These are phyloP conservation scores for Setipinna tenuifilis DNA, from an alignment of 2,797 vertebrate species.

Conservation along the genomic window DNA sequence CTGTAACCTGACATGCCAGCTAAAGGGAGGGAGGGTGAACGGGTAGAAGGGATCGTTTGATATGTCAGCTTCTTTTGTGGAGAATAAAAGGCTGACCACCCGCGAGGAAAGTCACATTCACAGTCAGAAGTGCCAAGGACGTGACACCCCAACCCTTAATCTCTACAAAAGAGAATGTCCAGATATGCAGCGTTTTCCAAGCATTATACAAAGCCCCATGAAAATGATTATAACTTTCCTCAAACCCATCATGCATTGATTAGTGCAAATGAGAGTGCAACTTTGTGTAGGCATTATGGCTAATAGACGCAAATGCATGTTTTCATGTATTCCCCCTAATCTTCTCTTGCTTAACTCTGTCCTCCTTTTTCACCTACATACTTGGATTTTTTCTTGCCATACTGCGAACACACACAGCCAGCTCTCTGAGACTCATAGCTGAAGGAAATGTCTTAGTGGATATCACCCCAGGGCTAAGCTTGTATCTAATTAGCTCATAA, in stretches of 20 bases:
- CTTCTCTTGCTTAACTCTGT: background rate
- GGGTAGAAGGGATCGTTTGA: background rate
- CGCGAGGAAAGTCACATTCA: background rate
- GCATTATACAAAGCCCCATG: background rate
- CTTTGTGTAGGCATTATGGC: background rate
- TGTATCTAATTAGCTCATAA: slow-evolving; percentile 33
- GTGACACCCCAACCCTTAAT: background rate
- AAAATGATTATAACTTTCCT: background rate
- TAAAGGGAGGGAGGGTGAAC: background rate
- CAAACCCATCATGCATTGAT: background rate
- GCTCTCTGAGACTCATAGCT: slow-evolving; percentile 27
- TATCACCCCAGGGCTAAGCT: slow-evolving; percentile 7
- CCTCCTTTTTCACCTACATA: background rate
- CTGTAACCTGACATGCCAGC: slow-evolving; percentile 1
- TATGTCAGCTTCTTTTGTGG: background rate
- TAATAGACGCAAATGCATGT: background rate
- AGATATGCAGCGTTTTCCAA: background rate
- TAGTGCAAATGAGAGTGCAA: background rate
- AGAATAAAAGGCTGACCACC: slow-evolving; percentile 23
- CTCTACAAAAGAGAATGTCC: background rate
- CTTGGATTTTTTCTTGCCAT: background rate
- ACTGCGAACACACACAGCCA: background rate
- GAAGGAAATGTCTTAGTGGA: background rate
- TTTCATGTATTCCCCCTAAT: background rate
- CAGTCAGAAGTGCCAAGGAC: background rate